Conservation (phyloP, 1,140 invertebrate species). For the Dreissena polymorpha region DNA sequence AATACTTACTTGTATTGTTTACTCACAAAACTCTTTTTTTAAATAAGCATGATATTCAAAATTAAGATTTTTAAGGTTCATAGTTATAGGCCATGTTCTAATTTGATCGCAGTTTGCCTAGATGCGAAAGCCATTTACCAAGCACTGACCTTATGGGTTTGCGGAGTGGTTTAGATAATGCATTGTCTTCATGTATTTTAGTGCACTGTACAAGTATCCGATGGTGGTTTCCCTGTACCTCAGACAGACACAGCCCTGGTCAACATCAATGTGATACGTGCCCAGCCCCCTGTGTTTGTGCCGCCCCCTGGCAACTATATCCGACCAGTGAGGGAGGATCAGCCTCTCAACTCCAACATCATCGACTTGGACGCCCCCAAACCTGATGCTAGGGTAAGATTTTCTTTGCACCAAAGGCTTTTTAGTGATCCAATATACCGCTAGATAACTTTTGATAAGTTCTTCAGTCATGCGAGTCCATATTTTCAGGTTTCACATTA, state of each 20-base stretch:
- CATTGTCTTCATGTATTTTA: slow-evolving; percentile 4
- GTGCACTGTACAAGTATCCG: slow-evolving; percentile 39
- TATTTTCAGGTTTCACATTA: too few relatives aligned
- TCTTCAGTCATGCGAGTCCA: too few relatives aligned
- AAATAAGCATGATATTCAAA: neutral
- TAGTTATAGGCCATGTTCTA: neutral
- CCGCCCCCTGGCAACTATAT: neutral
- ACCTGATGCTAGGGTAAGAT: slow-evolving; percentile 8
- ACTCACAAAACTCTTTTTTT: neutral
- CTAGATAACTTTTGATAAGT: too few relatives aligned
- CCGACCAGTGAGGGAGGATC: slow-evolving; percentile 9
- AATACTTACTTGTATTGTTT: neutral
- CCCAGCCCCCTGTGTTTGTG: slow-evolving; percentile 9
- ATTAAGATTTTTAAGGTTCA: neutral
- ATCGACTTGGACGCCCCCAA: slow-evolving; percentile 15
- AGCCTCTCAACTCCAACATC: neutral
- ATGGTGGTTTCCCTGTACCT: slow-evolving; percentile 19
- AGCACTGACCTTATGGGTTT: neutral
- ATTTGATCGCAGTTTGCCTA: neutral
- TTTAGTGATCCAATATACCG: too few relatives aligned
- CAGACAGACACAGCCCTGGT: slow-evolving; percentile 23
- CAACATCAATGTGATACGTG: slow-evolving; percentile 32
- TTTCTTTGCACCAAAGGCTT: neutral
- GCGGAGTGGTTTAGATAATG: too few relatives aligned
- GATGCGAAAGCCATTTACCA: too few relatives aligned